phyloP scores from a whole-genome alignment of 1,140 invertebrate species.

The Microplitis mediator region DNA sequence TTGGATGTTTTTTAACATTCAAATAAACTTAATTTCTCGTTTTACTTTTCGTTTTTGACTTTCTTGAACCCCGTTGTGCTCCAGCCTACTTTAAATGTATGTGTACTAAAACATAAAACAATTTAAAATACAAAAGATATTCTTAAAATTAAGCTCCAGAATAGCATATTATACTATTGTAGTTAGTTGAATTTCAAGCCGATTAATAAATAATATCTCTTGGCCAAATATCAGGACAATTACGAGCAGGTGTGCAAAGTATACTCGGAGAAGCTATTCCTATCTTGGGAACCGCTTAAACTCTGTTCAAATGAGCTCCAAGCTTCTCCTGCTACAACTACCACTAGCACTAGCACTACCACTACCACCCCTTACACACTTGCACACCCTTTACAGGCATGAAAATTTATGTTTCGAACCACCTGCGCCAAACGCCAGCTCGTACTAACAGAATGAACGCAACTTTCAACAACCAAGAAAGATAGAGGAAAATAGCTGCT shows the following conservation, averaged over 20 bases:
- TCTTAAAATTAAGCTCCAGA: no score
- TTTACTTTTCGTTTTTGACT: no score
- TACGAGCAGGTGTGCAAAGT: conserved; percentile 39
- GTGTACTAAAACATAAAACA: no score
- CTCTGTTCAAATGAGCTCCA: conserved; percentile 42
- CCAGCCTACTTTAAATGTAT: no score
- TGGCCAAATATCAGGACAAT: conserved; percentile 44
- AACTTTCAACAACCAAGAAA: no score
- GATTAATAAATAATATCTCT: conserved; percentile 44
- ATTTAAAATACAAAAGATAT: no score
- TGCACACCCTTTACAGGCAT: conserved; percentile 9
- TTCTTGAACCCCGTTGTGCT: no score
- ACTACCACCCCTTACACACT: not conserved
- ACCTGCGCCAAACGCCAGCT: conserved; percentile 33
- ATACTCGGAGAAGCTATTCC: conserved; percentile 29
- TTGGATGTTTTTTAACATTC: no score
- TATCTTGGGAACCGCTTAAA: conserved; percentile 36
- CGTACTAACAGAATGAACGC: conserved; percentile 2
- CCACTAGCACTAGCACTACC: not conserved
- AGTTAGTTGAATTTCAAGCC: conserved; percentile 36
- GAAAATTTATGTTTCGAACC: conserved; percentile 36
- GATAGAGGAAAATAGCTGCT: no score
- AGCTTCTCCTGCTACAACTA: not conserved
- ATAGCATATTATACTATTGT: no score
- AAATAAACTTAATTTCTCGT: no score